Percentiles rank a stretch among this genome's conserved stretches.
These are phyloP conservation scores for Lymantria dispar DNA, from an alignment of 2,888 invertebrate species.

Conservation along the genomic window DNA sequence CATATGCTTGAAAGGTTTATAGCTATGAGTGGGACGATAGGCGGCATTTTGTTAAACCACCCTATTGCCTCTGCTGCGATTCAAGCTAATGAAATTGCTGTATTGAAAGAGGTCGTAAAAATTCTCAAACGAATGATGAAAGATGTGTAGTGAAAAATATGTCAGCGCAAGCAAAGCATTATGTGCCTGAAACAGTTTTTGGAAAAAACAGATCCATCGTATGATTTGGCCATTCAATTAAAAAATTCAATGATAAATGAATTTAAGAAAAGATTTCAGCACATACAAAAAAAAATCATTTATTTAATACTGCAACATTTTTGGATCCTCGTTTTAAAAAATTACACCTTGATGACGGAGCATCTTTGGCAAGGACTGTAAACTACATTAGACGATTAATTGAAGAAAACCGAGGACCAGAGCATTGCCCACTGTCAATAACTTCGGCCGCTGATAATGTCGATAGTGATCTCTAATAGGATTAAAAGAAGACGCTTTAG, in stretches of 20 bases:
- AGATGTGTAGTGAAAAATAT: slow-evolving; percentile 16
- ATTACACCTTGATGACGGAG: neutral
- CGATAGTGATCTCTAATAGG: slow-evolving; percentile 23
- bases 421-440: too few relatives aligned
- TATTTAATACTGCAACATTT: neutral
- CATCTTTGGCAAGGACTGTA: too few relatives aligned
- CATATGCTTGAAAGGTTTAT: slow-evolving; percentile 31
- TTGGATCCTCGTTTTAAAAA: neutral
- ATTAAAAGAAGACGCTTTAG: slow-evolving; percentile 26
- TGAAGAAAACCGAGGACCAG: too few relatives aligned
- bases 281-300: neutral
- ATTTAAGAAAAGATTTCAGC: neutral
- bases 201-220: neutral
- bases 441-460: too few relatives aligned
- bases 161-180: slow-evolving; percentile 3
- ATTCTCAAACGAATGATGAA: slow-evolving; percentile 21
- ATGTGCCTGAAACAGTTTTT: neutral
- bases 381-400: too few relatives aligned
- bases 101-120: slow-evolving; percentile 20
- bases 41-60: slow-evolving; percentile 32
- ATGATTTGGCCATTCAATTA: neutral
- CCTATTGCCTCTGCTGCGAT: slow-evolving; percentile 37
- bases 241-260: neutral
- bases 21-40: slow-evolving; percentile 30
- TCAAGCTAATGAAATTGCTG: slow-evolving; percentile 25